Evolutionary conservation across 2,888 invertebrate genomes (phyloP).

Genomic region (Eucera pruinosa): DNA sequence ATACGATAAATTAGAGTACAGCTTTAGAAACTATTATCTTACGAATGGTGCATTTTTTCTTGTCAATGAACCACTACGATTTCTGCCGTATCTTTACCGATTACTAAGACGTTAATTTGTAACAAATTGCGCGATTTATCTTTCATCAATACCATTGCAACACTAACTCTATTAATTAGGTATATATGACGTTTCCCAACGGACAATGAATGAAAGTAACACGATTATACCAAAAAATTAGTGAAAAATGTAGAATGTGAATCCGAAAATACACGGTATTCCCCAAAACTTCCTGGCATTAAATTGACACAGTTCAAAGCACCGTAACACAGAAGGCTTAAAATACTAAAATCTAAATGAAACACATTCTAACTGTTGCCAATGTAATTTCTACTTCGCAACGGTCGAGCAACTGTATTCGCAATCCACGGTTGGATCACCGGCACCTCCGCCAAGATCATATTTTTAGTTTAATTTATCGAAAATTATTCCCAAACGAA

Average conservation of each 20-base stretch:
- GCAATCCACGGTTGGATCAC: not conserved
- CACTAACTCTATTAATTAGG: constrained; percentile 4
- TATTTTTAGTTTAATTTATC: not conserved
- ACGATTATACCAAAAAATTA: not conserved
- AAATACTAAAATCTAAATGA: constrained; percentile 10
- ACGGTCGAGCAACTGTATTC: not conserved
- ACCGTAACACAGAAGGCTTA: constrained; percentile 2
- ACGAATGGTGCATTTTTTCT: not conserved
- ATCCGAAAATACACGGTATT: not conserved
- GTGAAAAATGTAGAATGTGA: not conserved
- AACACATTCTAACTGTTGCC: constrained; percentile 13
- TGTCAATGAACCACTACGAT: not conserved
- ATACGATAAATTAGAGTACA: too few species aligned
- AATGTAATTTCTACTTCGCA: not conserved
- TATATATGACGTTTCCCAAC: not conserved
- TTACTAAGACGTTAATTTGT: not conserved
- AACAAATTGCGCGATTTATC: constrained; percentile 3
- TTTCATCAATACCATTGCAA: not conserved
- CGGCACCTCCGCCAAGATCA: not conserved
- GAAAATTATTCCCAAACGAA: not conserved
- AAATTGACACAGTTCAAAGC: not conserved
- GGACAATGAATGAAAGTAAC: not conserved
- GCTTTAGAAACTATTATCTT: not conserved
- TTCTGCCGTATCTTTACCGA: not conserved
- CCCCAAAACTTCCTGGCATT: too few species aligned